Base-by-base conservation (phyloP, 1,140 invertebrate species). In the Triops longicaudatus region DNA sequence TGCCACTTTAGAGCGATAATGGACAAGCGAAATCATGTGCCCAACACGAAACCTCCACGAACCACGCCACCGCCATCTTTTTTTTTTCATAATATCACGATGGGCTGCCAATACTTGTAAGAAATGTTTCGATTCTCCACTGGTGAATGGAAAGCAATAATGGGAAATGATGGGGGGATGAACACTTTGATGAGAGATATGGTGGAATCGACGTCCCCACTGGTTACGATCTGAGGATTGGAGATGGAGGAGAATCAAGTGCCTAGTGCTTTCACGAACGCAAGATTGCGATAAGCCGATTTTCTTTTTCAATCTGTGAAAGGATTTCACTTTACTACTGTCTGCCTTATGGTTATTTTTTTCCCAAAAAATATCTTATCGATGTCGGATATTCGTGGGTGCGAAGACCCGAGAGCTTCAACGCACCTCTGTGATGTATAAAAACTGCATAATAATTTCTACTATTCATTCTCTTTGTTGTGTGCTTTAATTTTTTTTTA, bases 1-100 rank as follows among this genome's bases (percentile, higher is more conserved):
- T 63, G 50, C 50, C 50, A 63, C 50, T 63, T 63, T 63, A 63
- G 50, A 63, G 50, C 50, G 50, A 63, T 63, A 63, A 63, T 22
- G 50, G 50, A 63, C 3, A 7, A n/a, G 31, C 31, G 31, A 7
- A 37, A 37, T 37, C n/a, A 37, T 37, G 31, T 37, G 31, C 2
- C 31, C 31, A 37, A 37, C 31, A n/a, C n/a, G n/a, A n/a, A n/a
- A n/a, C n/a, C n/a, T n/a, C n/a, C n/a, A n/a, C n/a, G n/a, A n/a
- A n/a, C 31, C 2, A 7, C 31, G 31, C 31, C 31, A 37, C 31
- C 31, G 31, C 31, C 2, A 37, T 2, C 50, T 63, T 63, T 63
- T 63, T 63, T 63, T 63, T 63, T 44, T 12, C 43, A 14, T 6
- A 63, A 63, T 63, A 5, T 1, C 50, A n/a, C n/a, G n/a, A n/a